A percentile compares a stretch with the other conserved stretches of the same genome.
phyloP scores from a whole-genome alignment of 2,113 vertebrate genomes.

The Acrocephalus kingi region DNA sequence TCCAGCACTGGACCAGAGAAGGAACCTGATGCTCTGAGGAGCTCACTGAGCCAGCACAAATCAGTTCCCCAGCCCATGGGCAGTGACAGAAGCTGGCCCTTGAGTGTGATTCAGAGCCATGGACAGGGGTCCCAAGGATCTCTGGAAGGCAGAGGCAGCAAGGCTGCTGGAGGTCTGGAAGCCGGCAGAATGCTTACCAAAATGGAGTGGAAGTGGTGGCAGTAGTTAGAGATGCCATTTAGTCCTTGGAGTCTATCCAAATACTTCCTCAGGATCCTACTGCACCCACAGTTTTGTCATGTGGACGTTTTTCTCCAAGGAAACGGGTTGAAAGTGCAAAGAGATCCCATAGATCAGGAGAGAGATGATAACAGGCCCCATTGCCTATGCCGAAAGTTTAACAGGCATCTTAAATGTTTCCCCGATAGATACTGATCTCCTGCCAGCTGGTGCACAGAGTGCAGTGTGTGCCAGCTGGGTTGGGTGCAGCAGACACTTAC shows the following conservation, averaged over 20 bases:
- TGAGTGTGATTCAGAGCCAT: not conserved
- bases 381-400: not conserved
- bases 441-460: not conserved
- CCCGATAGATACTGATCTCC: not conserved
- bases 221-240: not conserved
- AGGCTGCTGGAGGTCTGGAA: not conserved
- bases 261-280: not conserved
- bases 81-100: not conserved
- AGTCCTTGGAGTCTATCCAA: not conserved
- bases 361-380: not conserved
- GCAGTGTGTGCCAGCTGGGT: not conserved
- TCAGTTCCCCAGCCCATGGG: fast-evolving
- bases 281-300: not conserved
- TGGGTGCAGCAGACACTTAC: not conserved
- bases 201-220: not conserved
- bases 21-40: not conserved
- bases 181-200: not conserved
- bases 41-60: not conserved
- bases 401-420: not conserved
- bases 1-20: not conserved
- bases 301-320: not conserved
- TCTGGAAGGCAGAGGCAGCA: not conserved
- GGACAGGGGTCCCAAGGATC: not conserved
- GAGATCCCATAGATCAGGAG: not conserved
- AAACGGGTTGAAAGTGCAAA: not conserved